Evolutionary conservation across 2,797 vertebrate genomes (phyloP).

Genomic region (Alosa sapidissima): DNA sequence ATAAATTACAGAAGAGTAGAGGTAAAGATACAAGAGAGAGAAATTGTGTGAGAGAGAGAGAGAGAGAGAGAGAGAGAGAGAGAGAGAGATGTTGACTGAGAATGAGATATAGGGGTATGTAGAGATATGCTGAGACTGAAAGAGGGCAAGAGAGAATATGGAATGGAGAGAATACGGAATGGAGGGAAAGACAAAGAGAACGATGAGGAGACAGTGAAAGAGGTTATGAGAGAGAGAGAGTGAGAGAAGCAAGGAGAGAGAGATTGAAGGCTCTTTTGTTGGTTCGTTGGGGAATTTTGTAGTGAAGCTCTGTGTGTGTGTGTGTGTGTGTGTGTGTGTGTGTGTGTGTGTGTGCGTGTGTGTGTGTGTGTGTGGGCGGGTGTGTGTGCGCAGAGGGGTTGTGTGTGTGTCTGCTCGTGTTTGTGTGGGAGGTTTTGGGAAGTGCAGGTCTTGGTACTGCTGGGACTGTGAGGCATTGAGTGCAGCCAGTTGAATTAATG

Average conservation of each 20-base stretch:
- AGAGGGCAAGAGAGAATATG: background rate
- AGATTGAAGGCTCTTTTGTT: background rate
- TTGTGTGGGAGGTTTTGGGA: background rate
- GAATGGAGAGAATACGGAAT: background rate
- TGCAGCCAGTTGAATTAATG: background rate
- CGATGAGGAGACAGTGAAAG: no score
- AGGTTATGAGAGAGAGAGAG: background rate
- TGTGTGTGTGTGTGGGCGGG: background rate
- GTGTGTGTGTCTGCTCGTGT: background rate
- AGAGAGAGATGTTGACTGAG: background rate
- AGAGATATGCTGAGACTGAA: background rate
- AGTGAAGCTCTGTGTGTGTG: background rate
- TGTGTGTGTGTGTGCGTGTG: background rate
- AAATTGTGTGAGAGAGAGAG: background rate
- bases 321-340: background rate
- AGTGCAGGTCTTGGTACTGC: background rate
- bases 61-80: background rate
- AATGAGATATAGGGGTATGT: background rate
- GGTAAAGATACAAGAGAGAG: background rate
- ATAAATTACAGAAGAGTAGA: background rate
- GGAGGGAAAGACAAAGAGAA: background rate
- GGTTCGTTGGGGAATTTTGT: background rate
- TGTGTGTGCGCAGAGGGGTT: background rate
- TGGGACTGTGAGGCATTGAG: background rate
- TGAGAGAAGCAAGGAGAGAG: background rate